These are phyloP conservation scores for Tipula confusa DNA, from an alignment of 2,888 invertebrate genomes.

Conservation along the genomic window DNA sequence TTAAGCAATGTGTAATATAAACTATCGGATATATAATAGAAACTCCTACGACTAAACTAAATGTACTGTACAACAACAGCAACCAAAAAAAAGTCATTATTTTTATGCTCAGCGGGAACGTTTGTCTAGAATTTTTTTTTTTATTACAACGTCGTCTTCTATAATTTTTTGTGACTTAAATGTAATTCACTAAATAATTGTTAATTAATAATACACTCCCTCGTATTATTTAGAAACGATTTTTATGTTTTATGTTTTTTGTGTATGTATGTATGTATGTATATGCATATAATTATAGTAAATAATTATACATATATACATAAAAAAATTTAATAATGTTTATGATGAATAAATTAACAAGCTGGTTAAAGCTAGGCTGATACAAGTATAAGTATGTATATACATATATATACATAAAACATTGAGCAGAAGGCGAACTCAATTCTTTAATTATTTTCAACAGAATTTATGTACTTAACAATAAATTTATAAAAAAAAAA, in stretches of 20 bases:
- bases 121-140: not conserved
- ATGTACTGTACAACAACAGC: not conserved
- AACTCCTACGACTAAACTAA: not conserved
- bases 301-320: not conserved
- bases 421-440: not conserved
- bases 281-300: constrained; percentile 16
- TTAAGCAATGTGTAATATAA: not conserved
- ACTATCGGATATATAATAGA: constrained; percentile 3
- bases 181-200: constrained; percentile 12
- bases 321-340: not conserved
- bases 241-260: too few relatives aligned
- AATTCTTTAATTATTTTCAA: not conserved
- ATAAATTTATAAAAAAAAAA: not conserved
- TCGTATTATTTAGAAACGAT: constrained; percentile 9
- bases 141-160: not conserved
- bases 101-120: constrained; percentile 9
- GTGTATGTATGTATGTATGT: too few relatives aligned
- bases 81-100: not conserved
- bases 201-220: constrained; percentile 12
- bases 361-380: not conserved
- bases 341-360: not conserved
- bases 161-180: not conserved
- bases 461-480: not conserved
- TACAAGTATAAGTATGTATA: too few relatives aligned
- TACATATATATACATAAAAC: too few relatives aligned